phyloP scores from a whole-genome alignment of 2,888 invertebrate genomes.

The Diloba caeruleocephala region DNA sequence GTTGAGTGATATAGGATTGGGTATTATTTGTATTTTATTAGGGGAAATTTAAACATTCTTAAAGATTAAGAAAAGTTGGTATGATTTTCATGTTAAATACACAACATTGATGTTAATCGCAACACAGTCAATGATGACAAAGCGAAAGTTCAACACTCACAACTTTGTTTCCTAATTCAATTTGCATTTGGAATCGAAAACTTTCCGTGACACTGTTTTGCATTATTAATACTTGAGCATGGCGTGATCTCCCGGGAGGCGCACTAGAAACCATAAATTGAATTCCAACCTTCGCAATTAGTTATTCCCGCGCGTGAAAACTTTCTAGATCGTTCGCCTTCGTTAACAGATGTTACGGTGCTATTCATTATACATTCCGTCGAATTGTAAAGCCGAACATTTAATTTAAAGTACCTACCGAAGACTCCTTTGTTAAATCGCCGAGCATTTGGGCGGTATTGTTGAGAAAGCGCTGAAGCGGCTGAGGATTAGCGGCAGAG shows the following conservation, averaged over 20 bases:
- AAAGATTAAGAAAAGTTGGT: conserved; percentile 24
- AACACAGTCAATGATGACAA: conserved; percentile 75
- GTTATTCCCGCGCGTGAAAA: conserved; percentile 89
- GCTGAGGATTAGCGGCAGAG: conserved; percentile 75
- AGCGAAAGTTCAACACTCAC: conserved; percentile 76
- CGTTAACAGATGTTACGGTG: conserved; percentile 89
- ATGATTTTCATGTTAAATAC: conserved; percentile 41
- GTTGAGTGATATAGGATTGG: conserved; percentile 16
- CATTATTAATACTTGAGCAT: conserved; percentile 88
- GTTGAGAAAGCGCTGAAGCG: conserved; percentile 73
- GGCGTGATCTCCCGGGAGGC: conserved; percentile 87
- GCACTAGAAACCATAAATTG: conserved; percentile 88
- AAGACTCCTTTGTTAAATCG: conserved; percentile 85
- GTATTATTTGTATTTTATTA: background rate
- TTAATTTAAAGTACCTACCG: conserved; percentile 88
- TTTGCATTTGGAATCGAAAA: conserved; percentile 89
- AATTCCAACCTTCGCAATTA: conserved; percentile 89
- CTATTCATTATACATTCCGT: conserved; percentile 89
- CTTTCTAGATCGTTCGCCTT: conserved; percentile 89
- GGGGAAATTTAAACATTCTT: conserved; percentile 19
- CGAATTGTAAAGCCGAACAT: conserved; percentile 88
- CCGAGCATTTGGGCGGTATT: conserved; percentile 77
- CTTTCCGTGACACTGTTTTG: conserved; percentile 89
- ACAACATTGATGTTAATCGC: conserved; percentile 71
- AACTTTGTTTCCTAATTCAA: conserved; percentile 87